A percentile compares a stretch with the other conserved stretches of the same genome.
Conservation (phyloP, 2,113 vertebrate genomes). For the Malurus cyaneus region DNA sequence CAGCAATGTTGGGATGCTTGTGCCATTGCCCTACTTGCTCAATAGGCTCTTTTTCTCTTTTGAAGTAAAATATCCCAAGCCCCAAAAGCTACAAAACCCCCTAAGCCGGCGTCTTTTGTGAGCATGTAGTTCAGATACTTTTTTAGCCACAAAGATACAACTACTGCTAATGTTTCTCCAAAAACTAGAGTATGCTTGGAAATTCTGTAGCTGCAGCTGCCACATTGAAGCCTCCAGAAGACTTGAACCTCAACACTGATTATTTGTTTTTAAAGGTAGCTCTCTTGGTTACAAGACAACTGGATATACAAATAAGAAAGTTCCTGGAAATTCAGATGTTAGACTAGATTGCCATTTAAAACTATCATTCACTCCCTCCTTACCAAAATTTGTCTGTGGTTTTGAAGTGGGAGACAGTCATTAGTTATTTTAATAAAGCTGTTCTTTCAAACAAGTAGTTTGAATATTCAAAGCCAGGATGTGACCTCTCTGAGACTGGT, state of each 20-base stretch:
- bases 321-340: background rate
- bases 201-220: background rate
- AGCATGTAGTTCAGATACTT: background rate
- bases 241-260: background rate
- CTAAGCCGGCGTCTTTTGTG: background rate
- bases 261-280: background rate
- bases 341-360: background rate
- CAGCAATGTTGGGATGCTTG: background rate
- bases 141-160: background rate
- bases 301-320: background rate
- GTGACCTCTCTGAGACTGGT: background rate
- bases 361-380: background rate
- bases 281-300: background rate
- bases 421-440: conserved; percentile 7
- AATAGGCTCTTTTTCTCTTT: background rate
- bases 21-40: background rate
- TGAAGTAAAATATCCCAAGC: background rate
- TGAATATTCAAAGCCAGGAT: background rate
- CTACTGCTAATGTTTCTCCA: background rate
- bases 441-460: background rate
- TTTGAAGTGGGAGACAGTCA: background rate
- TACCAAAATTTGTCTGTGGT: background rate
- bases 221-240: background rate
- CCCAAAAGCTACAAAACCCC: accelerated
- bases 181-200: background rate